phyloP scores from a whole-genome alignment of 2,888 invertebrate genomes.

The Drosophila emarginata region DNA sequence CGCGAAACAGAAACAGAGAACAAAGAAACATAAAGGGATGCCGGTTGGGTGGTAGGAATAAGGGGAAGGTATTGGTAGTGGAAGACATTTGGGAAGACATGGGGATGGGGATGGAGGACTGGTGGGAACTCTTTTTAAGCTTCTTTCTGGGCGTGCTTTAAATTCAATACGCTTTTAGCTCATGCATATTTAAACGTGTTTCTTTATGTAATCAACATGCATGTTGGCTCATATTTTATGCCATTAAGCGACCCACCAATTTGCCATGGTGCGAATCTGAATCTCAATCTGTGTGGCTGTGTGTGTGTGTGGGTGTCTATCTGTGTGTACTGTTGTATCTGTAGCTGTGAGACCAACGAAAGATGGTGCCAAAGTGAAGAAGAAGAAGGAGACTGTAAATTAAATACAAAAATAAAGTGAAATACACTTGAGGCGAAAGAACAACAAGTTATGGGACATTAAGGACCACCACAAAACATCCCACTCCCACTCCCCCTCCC shows the following conservation, averaged over 20 bases:
- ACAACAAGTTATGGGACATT: slow-evolving; percentile 45
- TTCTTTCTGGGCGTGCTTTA: not conserved
- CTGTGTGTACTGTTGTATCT: not conserved
- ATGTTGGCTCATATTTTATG: slow-evolving; percentile 38
- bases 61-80: not conserved
- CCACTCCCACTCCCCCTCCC: too few relatives aligned
- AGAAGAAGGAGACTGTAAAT: slow-evolving; percentile 38
- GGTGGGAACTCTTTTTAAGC: slow-evolving; percentile 1
- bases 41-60: not conserved
- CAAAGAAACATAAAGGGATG: not conserved
- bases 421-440: slow-evolving; percentile 57
- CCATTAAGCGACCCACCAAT: slow-evolving; percentile 50
- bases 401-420: slow-evolving; percentile 59
- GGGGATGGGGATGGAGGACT: too few relatives aligned
- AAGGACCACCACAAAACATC: slow-evolving; percentile 31
- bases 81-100: too few relatives aligned
- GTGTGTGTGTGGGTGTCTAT: not conserved
- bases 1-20: not conserved
- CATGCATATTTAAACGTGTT: slow-evolving; percentile 54
- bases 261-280: slow-evolving; percentile 20
- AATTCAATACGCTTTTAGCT: slow-evolving; percentile 38
- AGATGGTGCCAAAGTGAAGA: not conserved
- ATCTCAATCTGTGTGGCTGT: not conserved
- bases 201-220: slow-evolving; percentile 54
- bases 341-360: not conserved